Evolutionary conservation across 1,140 invertebrate genomes (phyloP).

Genomic region (Piezodorus guildinii): DNA sequence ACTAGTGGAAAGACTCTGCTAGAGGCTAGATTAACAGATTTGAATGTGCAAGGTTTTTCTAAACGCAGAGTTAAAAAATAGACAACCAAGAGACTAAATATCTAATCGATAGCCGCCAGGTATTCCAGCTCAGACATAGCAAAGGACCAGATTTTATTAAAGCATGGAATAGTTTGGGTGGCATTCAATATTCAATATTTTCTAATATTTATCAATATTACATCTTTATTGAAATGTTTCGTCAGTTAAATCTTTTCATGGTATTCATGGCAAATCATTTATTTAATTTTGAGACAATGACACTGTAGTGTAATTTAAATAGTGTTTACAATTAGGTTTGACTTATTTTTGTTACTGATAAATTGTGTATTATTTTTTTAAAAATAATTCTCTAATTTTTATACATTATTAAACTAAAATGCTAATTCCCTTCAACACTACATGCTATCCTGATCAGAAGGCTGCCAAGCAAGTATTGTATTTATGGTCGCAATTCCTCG

Average conservation of each 20-base stretch:
- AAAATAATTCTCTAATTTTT: background rate
- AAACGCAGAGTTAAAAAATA: too few species aligned
- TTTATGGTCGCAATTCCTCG: slow-evolving; percentile 57
- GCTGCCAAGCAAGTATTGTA: slow-evolving; percentile 51
- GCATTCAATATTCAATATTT: too few species aligned
- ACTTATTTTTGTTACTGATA: background rate
- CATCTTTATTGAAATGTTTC: background rate
- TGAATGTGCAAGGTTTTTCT: too few species aligned
- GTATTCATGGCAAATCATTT: background rate
- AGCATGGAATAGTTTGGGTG: too few species aligned
- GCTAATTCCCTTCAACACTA: slow-evolving; percentile 14
- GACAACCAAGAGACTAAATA: too few species aligned
- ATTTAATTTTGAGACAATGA: background rate
- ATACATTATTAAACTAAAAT: background rate
- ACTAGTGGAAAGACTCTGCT: too few species aligned
- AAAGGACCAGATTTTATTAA: too few species aligned
- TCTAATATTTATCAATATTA: too few species aligned
- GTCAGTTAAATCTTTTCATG: background rate
- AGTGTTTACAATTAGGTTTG: too few species aligned
- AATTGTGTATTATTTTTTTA: background rate
- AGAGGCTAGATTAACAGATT: too few species aligned
- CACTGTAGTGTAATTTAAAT: background rate
- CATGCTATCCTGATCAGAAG: slow-evolving; percentile 33
- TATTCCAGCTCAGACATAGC: too few species aligned
- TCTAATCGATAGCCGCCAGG: too few species aligned